Percentiles rank a stretch among this genome's conserved stretches.
These are phyloP conservation scores for Heterohyrax brucei DNA, from an alignment of 2,797 vertebrate genomes.

Conservation along the genomic window DNA sequence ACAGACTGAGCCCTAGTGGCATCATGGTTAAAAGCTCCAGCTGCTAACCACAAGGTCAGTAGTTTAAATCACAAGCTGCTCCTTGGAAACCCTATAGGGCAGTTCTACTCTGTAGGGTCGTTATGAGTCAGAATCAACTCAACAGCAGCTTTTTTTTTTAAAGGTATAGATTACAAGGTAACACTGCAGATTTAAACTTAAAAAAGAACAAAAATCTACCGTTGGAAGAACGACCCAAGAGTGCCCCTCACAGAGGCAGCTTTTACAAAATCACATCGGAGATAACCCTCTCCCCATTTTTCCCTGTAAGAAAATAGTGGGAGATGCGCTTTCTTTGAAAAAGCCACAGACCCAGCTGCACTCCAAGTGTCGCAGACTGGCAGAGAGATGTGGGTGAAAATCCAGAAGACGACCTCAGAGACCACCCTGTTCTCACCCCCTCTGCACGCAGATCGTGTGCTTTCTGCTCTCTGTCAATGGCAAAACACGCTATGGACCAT, in stretches of 20 bases:
- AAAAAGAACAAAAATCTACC: conserved; percentile 14
- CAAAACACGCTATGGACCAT: rapidly evolving
- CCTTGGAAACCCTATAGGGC: no score
- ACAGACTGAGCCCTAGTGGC: background rate
- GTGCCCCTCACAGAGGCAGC: background rate
- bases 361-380: background rate
- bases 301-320: background rate
- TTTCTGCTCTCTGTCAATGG: background rate
- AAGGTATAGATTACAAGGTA: background rate
- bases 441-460: background rate
- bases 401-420: rapidly evolving
- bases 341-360: background rate
- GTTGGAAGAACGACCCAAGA: background rate
- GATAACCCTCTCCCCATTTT: background rate
- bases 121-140: no score
- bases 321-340: conserved; percentile 21
- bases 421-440: rapidly evolving
- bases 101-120: no score
- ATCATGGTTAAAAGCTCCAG: no score
- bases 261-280: background rate
- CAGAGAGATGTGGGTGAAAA: background rate
- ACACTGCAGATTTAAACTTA: background rate
- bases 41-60: no score
- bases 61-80: no score
- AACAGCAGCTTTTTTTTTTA: no score